Evolutionary conservation across 2,888 invertebrate genomes (phyloP).

Genomic region (Anthoptus insignis): DNA sequence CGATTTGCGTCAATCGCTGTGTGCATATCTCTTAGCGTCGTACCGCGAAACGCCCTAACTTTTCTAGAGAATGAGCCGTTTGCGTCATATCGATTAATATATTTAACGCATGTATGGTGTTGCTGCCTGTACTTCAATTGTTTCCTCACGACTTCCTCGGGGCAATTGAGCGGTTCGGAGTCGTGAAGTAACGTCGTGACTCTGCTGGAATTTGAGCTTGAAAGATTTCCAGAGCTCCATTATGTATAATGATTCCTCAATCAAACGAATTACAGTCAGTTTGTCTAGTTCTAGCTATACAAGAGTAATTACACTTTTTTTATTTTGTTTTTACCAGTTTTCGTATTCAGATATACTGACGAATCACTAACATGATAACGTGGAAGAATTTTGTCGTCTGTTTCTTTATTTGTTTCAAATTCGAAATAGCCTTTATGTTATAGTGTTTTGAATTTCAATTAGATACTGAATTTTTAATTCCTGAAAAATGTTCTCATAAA

Average conservation of each 20-base stretch:
- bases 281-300: conserved; percentile 22
- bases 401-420: too few relatives aligned
- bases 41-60: conserved; percentile 65
- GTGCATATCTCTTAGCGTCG: conserved; percentile 67
- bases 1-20: conserved; percentile 73
- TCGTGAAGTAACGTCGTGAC: conserved; percentile 36
- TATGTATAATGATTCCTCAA: conserved; percentile 25
- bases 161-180: conserved; percentile 35
- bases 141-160: conserved; percentile 55
- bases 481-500: too few relatives aligned
- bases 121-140: conserved; percentile 56
- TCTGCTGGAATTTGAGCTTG: conserved; percentile 18
- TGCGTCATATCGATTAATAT: conserved; percentile 68
- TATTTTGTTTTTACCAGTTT: not conserved
- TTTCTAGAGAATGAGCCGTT: conserved; percentile 57
- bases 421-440: too few relatives aligned
- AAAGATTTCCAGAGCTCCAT: conserved; percentile 24
- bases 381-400: too few relatives aligned
- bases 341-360: too few relatives aligned
- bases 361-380: too few relatives aligned
- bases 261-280: conserved; percentile 15
- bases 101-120: conserved; percentile 52
- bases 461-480: too few relatives aligned
- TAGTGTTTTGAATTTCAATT: too few relatives aligned
- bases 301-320: too few relatives aligned